Percentiles rank a stretch among this genome's conserved stretches.
Conservation (phyloP, 2,113 vertebrate species). For the Drymodes brunneopygia region DNA sequence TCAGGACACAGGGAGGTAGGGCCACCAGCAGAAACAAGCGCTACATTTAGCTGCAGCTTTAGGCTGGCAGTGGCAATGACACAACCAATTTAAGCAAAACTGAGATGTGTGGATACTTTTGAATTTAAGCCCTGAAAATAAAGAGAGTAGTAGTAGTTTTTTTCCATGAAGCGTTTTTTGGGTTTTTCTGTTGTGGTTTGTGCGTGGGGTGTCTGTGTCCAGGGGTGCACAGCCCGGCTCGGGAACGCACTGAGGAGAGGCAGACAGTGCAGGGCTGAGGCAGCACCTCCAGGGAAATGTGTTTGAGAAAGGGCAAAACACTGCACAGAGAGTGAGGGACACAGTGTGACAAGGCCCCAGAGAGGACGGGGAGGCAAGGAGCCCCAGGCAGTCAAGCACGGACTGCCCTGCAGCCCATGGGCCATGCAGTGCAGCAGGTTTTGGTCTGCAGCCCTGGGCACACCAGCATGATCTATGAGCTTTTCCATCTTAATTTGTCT, state of each 20-base stretch:
- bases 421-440: rapidly evolving
- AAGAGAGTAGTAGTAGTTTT: background rate
- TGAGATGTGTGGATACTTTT: background rate
- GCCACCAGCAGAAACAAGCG: background rate
- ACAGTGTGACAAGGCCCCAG: background rate
- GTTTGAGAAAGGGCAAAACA: background rate
- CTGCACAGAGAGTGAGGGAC: rapidly evolving
- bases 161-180: background rate
- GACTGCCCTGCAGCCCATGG: background rate
- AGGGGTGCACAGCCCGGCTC: rapidly evolving
- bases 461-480: rapidly evolving
- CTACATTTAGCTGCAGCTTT: background rate
- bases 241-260: rapidly evolving
- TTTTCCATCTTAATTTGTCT: background rate
- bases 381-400: background rate
- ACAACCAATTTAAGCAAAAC: background rate
- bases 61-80: background rate
- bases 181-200: background rate
- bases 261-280: rapidly evolving
- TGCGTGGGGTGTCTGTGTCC: rapidly evolving
- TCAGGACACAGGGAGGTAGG: rapidly evolving
- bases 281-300: rapidly evolving
- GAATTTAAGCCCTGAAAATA: background rate
- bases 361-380: background rate
- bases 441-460: background rate